Percentiles rank a stretch among this genome's conserved stretches.
Conservation (phyloP, 2,113 vertebrate genomes). For the Fregetta grallaria region DNA sequence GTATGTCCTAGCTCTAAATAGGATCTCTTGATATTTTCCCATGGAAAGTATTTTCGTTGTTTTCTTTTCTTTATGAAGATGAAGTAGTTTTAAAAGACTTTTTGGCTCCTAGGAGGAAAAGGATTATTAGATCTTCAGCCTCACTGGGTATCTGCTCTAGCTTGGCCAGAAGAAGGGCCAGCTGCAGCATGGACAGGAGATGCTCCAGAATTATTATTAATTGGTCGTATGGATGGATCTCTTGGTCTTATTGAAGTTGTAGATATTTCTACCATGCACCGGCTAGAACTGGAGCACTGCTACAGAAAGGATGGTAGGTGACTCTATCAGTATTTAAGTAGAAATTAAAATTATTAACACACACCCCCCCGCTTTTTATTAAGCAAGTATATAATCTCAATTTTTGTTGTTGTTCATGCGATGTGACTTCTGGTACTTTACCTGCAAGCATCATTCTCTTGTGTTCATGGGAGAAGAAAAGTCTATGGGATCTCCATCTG, state of each 20-base stretch:
- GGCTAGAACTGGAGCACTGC: conserved; percentile 91
- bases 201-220: conserved; percentile 85
- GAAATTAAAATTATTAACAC: background rate
- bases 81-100: background rate
- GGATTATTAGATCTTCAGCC: conserved; percentile 91
- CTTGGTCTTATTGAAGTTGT: conserved; percentile 91
- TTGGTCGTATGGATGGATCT: conserved; percentile 94
- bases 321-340: background rate
- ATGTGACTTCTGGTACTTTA: background rate
- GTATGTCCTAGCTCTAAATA: background rate
- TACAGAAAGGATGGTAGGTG: conserved; percentile 90
- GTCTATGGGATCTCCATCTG: background rate
- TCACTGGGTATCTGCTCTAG: conserved; percentile 92
- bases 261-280: conserved; percentile 85
- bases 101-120: conserved; percentile 82
- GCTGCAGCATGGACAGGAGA: conserved; percentile 84
- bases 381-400: background rate
- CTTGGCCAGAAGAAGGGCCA: conserved; percentile 88
- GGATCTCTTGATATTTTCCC: background rate
- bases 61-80: background rate
- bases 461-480: background rate
- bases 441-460: background rate
- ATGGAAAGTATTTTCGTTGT: background rate
- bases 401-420: background rate
- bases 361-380: background rate